These are phyloP conservation scores for Rhysida immarginata DNA, from an alignment of 1,140 invertebrate species.

Conservation along the genomic window DNA sequence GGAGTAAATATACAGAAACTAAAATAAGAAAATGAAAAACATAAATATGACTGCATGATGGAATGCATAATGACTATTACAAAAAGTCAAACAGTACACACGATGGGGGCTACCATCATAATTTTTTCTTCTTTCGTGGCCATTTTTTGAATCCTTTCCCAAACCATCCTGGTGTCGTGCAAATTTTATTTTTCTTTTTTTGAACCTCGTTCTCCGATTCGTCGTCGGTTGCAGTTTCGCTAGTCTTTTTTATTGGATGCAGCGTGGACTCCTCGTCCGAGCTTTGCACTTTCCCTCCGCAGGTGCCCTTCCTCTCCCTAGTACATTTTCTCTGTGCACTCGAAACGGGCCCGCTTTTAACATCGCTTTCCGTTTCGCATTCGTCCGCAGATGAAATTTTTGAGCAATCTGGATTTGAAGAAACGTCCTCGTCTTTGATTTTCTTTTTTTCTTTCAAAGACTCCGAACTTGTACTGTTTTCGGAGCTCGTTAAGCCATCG, in stretches of 20 bases:
- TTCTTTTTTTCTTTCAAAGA: too few species aligned
- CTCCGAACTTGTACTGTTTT: not conserved
- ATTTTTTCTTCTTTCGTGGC: not conserved
- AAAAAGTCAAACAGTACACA: too few species aligned
- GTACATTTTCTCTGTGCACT: not conserved
- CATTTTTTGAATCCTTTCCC: slow-evolving; percentile 41
- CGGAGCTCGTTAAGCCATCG: too few species aligned
- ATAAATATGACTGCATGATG: too few species aligned
- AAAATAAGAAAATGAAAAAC: too few species aligned
- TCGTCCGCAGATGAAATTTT: not conserved
- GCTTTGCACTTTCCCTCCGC: not conserved
- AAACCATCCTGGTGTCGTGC: slow-evolving; percentile 40
- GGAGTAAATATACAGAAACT: too few species aligned
- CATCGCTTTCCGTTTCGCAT: not conserved
- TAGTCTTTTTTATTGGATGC: not conserved
- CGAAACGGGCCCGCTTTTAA: not conserved
- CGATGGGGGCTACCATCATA: not conserved
- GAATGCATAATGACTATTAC: too few species aligned
- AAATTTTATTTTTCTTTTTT: slow-evolving; percentile 14
- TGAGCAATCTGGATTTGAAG: not conserved
- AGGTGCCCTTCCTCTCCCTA: not conserved
- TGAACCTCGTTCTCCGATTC: slow-evolving; percentile 23
- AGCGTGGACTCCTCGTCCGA: not conserved
- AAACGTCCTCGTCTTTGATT: too few species aligned
- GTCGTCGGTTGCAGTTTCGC: slow-evolving; percentile 14